These are phyloP conservation scores for Platycercus adscitus DNA, from an alignment of 2,113 vertebrate genomes.

Conservation along the genomic window DNA sequence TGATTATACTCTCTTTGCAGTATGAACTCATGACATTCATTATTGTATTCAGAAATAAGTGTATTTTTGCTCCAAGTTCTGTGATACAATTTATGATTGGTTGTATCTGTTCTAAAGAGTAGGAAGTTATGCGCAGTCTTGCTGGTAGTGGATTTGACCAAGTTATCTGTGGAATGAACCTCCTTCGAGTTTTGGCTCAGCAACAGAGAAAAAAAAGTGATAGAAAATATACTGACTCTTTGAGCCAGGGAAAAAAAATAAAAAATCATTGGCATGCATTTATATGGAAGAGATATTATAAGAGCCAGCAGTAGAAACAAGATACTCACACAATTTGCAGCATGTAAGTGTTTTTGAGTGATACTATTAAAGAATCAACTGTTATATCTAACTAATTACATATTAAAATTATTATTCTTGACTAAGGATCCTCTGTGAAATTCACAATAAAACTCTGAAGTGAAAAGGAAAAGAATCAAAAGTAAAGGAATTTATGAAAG, in stretches of 20 bases:
- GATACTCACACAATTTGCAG: not conserved
- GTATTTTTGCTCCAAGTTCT: not conserved
- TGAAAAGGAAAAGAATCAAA: not conserved
- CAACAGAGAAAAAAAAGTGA: not conserved
- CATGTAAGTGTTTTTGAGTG: not conserved
- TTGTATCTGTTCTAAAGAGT: not conserved
- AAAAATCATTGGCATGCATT: not conserved
- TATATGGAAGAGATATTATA: not conserved
- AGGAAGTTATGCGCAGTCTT: not conserved
- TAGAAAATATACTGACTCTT: not conserved
- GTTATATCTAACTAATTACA: not conserved
- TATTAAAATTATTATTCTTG: not conserved
- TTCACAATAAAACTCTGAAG: not conserved
- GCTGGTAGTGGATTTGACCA: not conserved
- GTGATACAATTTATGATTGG: not conserved
- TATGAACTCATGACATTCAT: not conserved
- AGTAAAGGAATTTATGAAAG: not conserved
- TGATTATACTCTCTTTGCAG: not conserved
- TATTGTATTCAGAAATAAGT: not conserved
- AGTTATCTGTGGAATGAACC: not conserved
- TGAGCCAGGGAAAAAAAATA: not conserved
- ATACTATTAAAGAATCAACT: not conserved
- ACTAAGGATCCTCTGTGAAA: not conserved
- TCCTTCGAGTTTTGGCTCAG: not conserved
- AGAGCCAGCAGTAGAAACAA: not conserved